Percentiles rank a stretch among this genome's conserved stretches.
These are phyloP conservation scores for Malurus splendens DNA, from an alignment of 2,797 vertebrate genomes.

Conservation along the genomic window DNA sequence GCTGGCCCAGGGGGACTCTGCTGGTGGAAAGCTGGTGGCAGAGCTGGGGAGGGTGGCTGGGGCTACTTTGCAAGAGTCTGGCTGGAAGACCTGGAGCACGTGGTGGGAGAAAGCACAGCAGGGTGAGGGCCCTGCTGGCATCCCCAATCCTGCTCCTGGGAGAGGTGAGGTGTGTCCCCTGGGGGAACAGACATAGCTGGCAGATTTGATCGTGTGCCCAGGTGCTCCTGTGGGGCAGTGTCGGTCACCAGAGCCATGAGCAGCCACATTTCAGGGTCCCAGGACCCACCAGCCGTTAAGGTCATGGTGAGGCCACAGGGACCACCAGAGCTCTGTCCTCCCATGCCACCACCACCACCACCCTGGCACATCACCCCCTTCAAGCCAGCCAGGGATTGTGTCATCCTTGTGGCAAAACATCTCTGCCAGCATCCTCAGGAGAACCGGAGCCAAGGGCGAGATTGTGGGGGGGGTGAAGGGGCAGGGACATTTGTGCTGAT, in stretches of 20 bases:
- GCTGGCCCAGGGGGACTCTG: not conserved
- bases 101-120: not conserved
- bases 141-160: not conserved
- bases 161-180: rapidly evolving
- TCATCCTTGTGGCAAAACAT: not conserved
- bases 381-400: not conserved
- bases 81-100: constrained; percentile 27
- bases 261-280: not conserved
- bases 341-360: not conserved
- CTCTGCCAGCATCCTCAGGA: not conserved
- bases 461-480: not conserved
- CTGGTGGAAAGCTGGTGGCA: not conserved
- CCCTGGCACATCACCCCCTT: rapidly evolving
- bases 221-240: not conserved
- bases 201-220: not conserved
- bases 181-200: not conserved
- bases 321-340: not conserved
- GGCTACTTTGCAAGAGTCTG: not conserved
- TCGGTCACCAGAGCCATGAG: not conserved
- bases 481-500: constrained; percentile 48
- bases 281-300: rapidly evolving
- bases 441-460: not conserved
- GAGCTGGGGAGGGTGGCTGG: rapidly evolving
- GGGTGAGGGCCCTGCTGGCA: not conserved
- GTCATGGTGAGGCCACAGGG: not conserved